Evolutionary conservation across 2,113 vertebrate genomes (phyloP), one percentile per base, ranked within the genome.

Genomic region (Xiphophorus couchianus): DNA sequence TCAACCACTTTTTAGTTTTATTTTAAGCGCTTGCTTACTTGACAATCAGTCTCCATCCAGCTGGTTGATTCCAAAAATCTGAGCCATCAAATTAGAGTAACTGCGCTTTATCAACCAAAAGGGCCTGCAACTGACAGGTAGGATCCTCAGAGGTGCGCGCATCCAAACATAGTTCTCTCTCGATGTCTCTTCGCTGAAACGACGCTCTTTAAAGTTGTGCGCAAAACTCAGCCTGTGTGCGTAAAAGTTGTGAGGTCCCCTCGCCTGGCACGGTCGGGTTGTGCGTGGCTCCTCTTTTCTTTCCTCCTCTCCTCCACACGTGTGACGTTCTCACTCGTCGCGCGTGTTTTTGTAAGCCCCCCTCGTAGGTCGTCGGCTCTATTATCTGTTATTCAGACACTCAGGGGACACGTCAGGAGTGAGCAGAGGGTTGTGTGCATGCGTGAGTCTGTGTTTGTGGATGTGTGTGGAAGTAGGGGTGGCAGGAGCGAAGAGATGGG

Each of bases 271-370:
- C 62, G 42, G 67, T 61, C 37, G 68, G 82, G 79, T 73, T 84
- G 80, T 74, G 69, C 76, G 81, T 68, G 81, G 78, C 75, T 88
- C 80, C 80, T 87, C 88, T 91, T 78, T 73, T 89, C 84, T 76
- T 58, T 58, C 51, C 22, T n/a, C 51, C 75, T 88, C 78, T 78
- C 87, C 89, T 80, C 85, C 89, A 88, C 84, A 74, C 83, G 76
- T 92, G 89, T 54, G 84, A 86, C 64, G 87, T 83, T 88, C 71
- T 66, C 84, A 86, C 74, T 88, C 86, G 79, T 79, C 84, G 76
- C 88, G 69, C 86, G 88, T 86, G 79, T 93, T 96, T 96, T 97
- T 97, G 96, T 96, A 95, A 95, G 86, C 95, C 95, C 95, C 96
- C 95, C 28, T 28, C 88, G 92, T 93, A 91, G 95, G 88, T 96